Conservation (phyloP, 2,113 vertebrate species). For the Epinephelus fuscoguttatus region DNA sequence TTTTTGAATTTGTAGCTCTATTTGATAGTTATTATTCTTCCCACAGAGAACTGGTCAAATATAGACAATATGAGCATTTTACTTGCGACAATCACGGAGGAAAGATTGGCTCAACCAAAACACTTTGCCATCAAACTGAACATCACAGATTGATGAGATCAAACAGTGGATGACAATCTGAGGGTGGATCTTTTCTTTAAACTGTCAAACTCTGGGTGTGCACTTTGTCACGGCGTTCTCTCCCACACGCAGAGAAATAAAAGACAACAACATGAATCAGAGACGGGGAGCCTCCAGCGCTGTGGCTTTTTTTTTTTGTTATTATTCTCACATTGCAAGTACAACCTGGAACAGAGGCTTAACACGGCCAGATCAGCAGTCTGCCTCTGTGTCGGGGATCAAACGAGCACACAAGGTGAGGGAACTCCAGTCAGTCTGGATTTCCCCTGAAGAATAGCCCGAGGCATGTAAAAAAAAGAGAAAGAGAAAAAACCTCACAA, state of each 20-base stretch:
- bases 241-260: conserved; percentile 62
- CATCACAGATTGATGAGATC: conserved; percentile 67
- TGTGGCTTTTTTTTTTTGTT: conserved; percentile 13
- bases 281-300: conserved; percentile 51
- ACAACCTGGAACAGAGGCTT: conserved; percentile 72
- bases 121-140: conserved; percentile 56
- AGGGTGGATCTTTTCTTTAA: conserved; percentile 75
- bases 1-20: neutral
- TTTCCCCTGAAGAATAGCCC: conserved; percentile 67
- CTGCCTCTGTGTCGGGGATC: conserved; percentile 48
- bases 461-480: conserved; percentile 17
- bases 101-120: conserved; percentile 35
- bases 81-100: conserved; percentile 26
- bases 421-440: conserved; percentile 47
- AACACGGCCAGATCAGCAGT: conserved; percentile 26
- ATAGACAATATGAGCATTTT: conserved; percentile 45
- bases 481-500: conserved; percentile 30
- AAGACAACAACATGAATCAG: conserved; percentile 55
- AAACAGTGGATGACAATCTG: conserved; percentile 69
- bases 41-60: conserved; percentile 46
- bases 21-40: conserved; percentile 35
- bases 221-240: conserved; percentile 66
- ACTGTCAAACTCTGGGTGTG: conserved; percentile 75
- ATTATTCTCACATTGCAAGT: conserved; percentile 37
- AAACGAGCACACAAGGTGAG: conserved; percentile 72